These are phyloP conservation scores for Natrix natrix DNA, from an alignment of 2,797 vertebrate genomes.

Conservation along the genomic window DNA sequence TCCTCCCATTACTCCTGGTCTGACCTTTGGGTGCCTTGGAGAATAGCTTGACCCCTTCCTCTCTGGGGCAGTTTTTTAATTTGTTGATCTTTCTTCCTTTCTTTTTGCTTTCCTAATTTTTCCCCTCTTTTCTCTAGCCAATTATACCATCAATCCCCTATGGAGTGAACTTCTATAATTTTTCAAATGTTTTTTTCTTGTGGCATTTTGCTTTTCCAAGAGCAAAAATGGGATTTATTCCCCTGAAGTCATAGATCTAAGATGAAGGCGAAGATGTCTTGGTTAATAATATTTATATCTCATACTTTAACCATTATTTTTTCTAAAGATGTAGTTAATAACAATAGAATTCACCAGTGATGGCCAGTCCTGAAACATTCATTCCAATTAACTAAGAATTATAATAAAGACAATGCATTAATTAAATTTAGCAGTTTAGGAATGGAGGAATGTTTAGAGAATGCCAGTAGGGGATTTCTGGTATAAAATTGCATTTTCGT, in stretches of 20 bases:
- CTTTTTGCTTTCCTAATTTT: too few relatives aligned
- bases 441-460: background rate
- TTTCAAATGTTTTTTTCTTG: background rate
- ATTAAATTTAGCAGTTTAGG: background rate
- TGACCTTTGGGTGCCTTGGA: too few relatives aligned
- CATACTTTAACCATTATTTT: background rate
- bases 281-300: background rate
- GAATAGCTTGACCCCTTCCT: too few relatives aligned
- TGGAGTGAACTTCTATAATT: background rate
- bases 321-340: background rate
- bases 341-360: background rate
- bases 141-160: too few relatives aligned
- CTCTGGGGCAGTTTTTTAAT: too few relatives aligned
- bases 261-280: background rate
- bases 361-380: background rate
- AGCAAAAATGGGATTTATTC: background rate
- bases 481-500: background rate
- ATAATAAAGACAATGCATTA: conserved; percentile 2
- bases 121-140: too few relatives aligned
- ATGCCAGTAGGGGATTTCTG: background rate
- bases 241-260: background rate
- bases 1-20: too few relatives aligned
- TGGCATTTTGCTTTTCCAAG: too few relatives aligned
- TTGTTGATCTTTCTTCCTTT: too few relatives aligned
- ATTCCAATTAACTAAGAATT: background rate